Conservation (phyloP, 1,140 invertebrate genomes). For the Drosophila serrata region DNA sequence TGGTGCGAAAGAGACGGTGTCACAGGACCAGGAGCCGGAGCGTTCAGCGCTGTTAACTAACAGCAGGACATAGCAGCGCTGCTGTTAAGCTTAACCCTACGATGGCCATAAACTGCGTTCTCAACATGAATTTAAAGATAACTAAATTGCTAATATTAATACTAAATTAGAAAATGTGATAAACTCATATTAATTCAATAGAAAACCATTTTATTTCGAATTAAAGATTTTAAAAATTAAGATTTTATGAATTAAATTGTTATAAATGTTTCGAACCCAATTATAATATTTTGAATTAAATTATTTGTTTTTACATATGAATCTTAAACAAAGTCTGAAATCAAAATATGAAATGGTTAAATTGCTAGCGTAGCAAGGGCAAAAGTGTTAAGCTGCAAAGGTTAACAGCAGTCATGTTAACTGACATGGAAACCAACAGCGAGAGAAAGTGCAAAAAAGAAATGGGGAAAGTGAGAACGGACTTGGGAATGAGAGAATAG, state of each 20-base stretch:
- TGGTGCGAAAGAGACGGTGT: constrained; percentile 4
- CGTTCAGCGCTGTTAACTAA: constrained; percentile 17
- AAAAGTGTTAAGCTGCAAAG: constrained; percentile 3
- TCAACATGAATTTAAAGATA: not conserved
- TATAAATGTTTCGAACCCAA: not conserved
- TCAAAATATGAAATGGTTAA: not conserved
- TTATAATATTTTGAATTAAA: not conserved
- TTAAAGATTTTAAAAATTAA: not conserved
- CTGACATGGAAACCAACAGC: constrained; percentile 22
- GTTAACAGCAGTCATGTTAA: constrained; percentile 30
- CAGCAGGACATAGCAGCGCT: constrained; percentile 1
- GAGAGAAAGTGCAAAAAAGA: not conserved
- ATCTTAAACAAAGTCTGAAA: not conserved
- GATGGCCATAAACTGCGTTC: not conserved
- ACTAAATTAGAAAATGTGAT: not conserved
- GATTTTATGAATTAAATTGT: not conserved
- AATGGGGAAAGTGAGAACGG: not conserved
- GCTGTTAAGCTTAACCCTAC: constrained; percentile 27
- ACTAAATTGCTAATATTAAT: not conserved
- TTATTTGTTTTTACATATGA: not conserved
- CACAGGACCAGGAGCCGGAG: not conserved
- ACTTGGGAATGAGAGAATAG: constrained; percentile 7
- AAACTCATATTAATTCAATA: too few relatives aligned
- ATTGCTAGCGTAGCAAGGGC: too few relatives aligned
- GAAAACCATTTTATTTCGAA: too few relatives aligned